A percentile compares a stretch with the other conserved stretches of the same genome.
These are phyloP conservation scores for Drosophila acutilabella DNA, from an alignment of 2,888 invertebrate species.

Conservation along the genomic window DNA sequence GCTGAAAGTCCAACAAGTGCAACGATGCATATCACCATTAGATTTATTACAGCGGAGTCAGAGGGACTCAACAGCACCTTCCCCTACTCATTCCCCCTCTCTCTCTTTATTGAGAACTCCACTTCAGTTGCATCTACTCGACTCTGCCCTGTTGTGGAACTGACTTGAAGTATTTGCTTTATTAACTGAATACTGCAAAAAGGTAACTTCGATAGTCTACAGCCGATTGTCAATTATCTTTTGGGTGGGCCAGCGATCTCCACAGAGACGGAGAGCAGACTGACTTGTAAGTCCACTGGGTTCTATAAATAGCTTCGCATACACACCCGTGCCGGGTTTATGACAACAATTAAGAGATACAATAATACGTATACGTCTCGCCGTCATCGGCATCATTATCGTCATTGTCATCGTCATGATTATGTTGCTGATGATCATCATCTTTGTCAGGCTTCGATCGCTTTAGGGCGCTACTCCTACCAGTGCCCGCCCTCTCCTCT, in stretches of 20 bases:
- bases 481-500: constrained; percentile 21
- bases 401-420: constrained; percentile 22
- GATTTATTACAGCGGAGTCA: constrained; percentile 41
- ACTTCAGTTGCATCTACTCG: constrained; percentile 3
- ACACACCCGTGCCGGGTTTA: constrained; percentile 43
- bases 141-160: not conserved
- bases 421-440: constrained; percentile 21
- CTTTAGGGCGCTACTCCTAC: constrained; percentile 12
- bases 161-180: constrained; percentile 1
- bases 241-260: constrained; percentile 40
- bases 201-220: constrained; percentile 13
- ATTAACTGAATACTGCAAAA: constrained; percentile 44
- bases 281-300: constrained; percentile 24
- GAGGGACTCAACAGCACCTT: too few relatives aligned
- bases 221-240: constrained; percentile 22
- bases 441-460: constrained; percentile 37
- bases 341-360: constrained; percentile 56
- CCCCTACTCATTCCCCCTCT: too few relatives aligned
- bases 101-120: constrained; percentile 6
- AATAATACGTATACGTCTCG: constrained; percentile 16
- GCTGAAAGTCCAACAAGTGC: constrained; percentile 59
- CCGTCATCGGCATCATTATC: constrained; percentile 12
- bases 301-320: constrained; percentile 49
- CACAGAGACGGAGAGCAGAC: constrained; percentile 20
- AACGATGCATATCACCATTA: constrained; percentile 64